Evolutionary conservation across 2,888 invertebrate genomes (phyloP).

Genomic region (Bombylius discolor): DNA sequence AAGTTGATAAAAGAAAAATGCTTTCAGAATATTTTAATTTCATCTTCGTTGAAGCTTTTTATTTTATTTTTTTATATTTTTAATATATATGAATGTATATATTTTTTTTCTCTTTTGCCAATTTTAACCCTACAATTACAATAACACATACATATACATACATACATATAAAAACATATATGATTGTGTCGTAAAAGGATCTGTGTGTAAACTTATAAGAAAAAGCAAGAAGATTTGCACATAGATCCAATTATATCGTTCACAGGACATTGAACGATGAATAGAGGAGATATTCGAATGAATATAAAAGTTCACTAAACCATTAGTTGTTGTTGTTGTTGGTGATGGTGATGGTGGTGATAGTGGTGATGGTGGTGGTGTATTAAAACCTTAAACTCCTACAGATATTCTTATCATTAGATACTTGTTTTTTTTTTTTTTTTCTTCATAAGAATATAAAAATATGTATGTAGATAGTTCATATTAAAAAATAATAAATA

Average conservation of each 20-base stretch:
- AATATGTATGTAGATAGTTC: too few species aligned
- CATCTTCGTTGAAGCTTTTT: background rate
- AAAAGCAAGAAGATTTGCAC: background rate
- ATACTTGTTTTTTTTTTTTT: too few species aligned
- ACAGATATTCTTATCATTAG: too few species aligned
- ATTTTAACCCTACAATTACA: too few species aligned
- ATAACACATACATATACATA: too few species aligned
- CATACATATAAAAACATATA: background rate
- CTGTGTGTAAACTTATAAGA: background rate
- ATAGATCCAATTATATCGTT: background rate
- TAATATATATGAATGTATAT: background rate
- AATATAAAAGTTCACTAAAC: too few species aligned
- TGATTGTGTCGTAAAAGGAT: background rate
- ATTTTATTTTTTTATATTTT: background rate
- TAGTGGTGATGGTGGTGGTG: too few species aligned
- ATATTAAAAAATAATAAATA: too few species aligned
- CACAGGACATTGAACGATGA: background rate
- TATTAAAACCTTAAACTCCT: too few species aligned
- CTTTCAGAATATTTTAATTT: background rate
- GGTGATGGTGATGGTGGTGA: too few species aligned
- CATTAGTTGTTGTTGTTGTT: too few species aligned
- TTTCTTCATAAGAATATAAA: too few species aligned
- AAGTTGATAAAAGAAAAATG: background rate
- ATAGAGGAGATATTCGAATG: background rate
- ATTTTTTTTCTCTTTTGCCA: background rate